Evolutionary conservation across 2,888 invertebrate genomes (phyloP).

Genomic region (Asteroscopus sphinx): DNA sequence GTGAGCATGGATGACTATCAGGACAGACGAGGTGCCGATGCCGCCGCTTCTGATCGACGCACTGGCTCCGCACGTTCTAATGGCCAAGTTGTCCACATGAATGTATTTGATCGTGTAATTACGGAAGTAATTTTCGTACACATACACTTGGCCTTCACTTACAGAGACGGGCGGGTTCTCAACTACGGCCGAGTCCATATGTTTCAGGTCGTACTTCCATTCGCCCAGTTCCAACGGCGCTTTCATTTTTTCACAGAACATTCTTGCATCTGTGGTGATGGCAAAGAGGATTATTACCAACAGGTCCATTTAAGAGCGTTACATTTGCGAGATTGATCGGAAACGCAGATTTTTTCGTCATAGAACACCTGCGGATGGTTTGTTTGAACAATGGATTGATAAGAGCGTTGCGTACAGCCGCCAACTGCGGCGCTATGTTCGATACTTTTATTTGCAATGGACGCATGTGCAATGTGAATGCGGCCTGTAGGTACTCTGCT

Average conservation of each 20-base stretch:
- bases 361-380: slow-evolving; percentile 26
- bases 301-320: slow-evolving; percentile 58
- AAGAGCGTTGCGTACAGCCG: slow-evolving; percentile 28
- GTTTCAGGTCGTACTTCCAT: slow-evolving; percentile 70
- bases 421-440: not conserved
- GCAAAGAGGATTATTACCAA: slow-evolving; percentile 46
- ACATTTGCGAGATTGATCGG: slow-evolving; percentile 41
- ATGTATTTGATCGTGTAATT: slow-evolving; percentile 77
- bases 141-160: slow-evolving; percentile 78
- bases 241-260: slow-evolving; percentile 72
- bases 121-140: slow-evolving; percentile 81
- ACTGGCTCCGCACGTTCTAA: slow-evolving; percentile 77
- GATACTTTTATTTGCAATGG: slow-evolving; percentile 31
- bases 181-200: slow-evolving; percentile 78
- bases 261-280: slow-evolving; percentile 55
- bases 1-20: slow-evolving; percentile 76
- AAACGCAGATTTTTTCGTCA: slow-evolving; percentile 7
- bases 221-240: slow-evolving; percentile 75
- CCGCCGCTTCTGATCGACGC: slow-evolving; percentile 76
- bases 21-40: slow-evolving; percentile 68
- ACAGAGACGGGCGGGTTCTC: slow-evolving; percentile 76
- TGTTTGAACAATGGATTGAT: slow-evolving; percentile 50
- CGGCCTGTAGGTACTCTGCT: not conserved
- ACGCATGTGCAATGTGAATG: not conserved
- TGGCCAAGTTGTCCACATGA: slow-evolving; percentile 80